These are phyloP conservation scores for Tyrannus savana DNA, from an alignment of 2,113 vertebrate species.

Conservation along the genomic window DNA sequence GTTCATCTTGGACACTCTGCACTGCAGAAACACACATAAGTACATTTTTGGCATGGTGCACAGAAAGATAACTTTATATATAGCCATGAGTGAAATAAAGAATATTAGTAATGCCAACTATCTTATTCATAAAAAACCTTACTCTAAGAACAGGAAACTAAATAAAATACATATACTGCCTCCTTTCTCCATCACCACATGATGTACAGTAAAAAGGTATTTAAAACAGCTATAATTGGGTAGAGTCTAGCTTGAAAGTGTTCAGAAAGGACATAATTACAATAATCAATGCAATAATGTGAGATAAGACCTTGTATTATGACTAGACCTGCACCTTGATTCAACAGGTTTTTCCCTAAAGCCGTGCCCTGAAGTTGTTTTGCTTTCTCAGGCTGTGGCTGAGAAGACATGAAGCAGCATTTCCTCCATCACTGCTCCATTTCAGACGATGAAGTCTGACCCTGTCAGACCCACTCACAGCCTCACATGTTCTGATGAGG, in stretches of 20 bases:
- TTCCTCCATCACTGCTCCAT: neutral
- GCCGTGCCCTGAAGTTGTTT: neutral
- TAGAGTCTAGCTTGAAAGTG: constrained; percentile 47
- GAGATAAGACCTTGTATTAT: constrained; percentile 52
- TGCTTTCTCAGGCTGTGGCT: neutral
- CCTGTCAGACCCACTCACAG: neutral
- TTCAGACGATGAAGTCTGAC: neutral
- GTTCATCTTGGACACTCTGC: neutral
- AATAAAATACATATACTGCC: neutral
- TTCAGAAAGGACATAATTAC: constrained; percentile 63
- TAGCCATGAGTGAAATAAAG: neutral
- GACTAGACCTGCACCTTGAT: constrained; percentile 29
- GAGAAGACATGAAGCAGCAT: neutral
- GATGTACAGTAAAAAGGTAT: constrained; percentile 51
- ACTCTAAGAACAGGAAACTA: constrained; percentile 43
- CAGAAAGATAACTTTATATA: neutral
- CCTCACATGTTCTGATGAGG: neutral
- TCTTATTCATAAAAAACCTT: constrained; percentile 31
- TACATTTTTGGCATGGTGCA: neutral
- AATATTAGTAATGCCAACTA: neutral
- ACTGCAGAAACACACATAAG: neutral
- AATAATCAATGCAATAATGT: constrained; percentile 60
- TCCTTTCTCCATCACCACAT: constrained; percentile 26
- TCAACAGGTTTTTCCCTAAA: constrained; percentile 8
- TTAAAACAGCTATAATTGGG: constrained; percentile 68